Evolutionary conservation across 2,797 vertebrate genomes (phyloP).

Genomic region (Xyrichtys novacula): DNA sequence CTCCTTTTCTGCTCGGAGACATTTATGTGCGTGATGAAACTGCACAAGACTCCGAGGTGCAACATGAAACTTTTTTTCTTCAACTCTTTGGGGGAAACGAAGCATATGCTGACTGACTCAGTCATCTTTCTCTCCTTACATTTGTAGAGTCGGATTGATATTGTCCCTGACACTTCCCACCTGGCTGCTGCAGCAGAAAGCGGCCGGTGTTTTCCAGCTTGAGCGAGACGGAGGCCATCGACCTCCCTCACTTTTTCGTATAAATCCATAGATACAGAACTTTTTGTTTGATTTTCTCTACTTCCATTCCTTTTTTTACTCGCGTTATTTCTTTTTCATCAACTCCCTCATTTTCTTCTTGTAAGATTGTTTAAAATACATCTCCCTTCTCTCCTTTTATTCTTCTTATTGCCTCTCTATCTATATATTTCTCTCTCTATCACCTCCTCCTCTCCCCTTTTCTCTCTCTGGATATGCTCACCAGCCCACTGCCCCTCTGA

Average conservation of each 20-base stretch:
- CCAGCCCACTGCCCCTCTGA: conserved; percentile 68
- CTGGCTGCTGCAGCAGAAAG: conserved; percentile 24
- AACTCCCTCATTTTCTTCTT: not conserved
- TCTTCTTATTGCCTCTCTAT: conserved; percentile 30
- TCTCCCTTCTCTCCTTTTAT: not conserved
- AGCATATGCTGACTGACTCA: conserved; percentile 25
- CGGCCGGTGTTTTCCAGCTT: conserved; percentile 22
- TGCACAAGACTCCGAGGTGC: conserved; percentile 5
- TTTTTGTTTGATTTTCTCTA: not conserved
- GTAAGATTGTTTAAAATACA: conserved; percentile 17
- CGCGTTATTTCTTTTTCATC: not conserved
- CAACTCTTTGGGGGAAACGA: conserved; percentile 13
- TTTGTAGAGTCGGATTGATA: conserved; percentile 49
- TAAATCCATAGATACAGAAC: not conserved
- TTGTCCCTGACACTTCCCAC: conserved; percentile 62
- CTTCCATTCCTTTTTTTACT: not conserved
- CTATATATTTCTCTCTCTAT: conserved; percentile 24
- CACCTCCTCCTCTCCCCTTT: conserved; percentile 23
- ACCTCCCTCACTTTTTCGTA: not conserved
- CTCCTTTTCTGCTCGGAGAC: not conserved
- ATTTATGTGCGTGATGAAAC: conserved; percentile 18
- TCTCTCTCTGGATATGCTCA: conserved; percentile 62
- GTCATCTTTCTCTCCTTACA: conserved; percentile 28
- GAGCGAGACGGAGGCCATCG: conserved; percentile 32
- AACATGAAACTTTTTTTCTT: conserved; percentile 37